Base-by-base conservation (phyloP, 1,140 invertebrate genomes). In the Camponotus pennsylvanicus region DNA sequence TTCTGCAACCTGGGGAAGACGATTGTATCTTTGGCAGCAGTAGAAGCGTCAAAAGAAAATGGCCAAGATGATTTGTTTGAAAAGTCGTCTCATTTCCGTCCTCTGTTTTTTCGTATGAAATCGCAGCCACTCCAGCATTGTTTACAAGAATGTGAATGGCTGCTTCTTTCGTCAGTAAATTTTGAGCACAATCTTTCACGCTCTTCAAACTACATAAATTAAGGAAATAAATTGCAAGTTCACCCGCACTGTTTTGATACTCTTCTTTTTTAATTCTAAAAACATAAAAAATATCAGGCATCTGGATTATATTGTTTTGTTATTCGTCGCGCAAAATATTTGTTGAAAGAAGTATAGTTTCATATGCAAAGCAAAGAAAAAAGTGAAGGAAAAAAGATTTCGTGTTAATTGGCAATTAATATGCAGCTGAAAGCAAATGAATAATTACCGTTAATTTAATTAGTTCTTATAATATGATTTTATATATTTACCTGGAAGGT, bases 81-180 rank as follows among this genome's bases (percentile, higher is more conserved):
- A 98, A 95, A 87, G 98, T 97, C 75, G 96, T 96, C 93, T 99
- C 98, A 92, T 97, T 97, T 0, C 98, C 98, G 90, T 99, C 98
- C 82, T 96, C 96, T 0, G 97, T 97, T 83, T 96, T 96, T 42
- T 94, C 94, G 75, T 96, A 94, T 0, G 97, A 97, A 86, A 96
- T 96, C 94, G 96, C 95, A 96, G 97, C 97, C 0, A 98, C 95
- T 4, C 97, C 98, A 66, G 98, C 98, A 95, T 98, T 98, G 89
- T 98, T 98, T 18, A 98, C 96, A 1, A 98, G 94, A 67, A 98
- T 95, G 90, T 98, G 96, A 59, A 98, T 96, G 90, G 96, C 94
- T 49, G 95, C 78, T 92, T 97, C 96, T 0, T 94, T 96, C 6
- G 96, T 92, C 18, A 96, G 90, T 2, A 98, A 93, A 34, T 96